Conservation (phyloP, 2,888 invertebrate genomes). For the Patella caerulea region DNA sequence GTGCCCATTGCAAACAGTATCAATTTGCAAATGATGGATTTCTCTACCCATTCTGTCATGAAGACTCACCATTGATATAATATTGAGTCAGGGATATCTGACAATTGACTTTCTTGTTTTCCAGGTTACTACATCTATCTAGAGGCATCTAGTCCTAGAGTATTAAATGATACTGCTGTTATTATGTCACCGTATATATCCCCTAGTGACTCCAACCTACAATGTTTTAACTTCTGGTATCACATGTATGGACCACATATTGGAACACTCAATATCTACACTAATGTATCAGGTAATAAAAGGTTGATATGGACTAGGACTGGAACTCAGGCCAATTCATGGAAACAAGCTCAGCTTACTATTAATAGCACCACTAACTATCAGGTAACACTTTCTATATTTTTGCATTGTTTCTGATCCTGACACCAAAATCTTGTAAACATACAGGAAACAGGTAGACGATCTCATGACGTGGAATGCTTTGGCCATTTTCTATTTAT, state of each 20-base stretch:
- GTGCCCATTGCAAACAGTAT: not conserved
- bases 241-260: slow-evolving; percentile 64
- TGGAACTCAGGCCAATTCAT: slow-evolving; percentile 58
- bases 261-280: slow-evolving; percentile 53
- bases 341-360: slow-evolving; percentile 56
- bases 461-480: too few relatives aligned
- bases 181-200: slow-evolving; percentile 48
- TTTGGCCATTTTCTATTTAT: too few relatives aligned
- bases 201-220: slow-evolving; percentile 43
- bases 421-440: too few relatives aligned
- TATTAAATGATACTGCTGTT: slow-evolving; percentile 78
- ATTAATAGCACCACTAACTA: slow-evolving; percentile 52
- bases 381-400: slow-evolving; percentile 38
- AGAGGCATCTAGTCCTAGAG: slow-evolving; percentile 79
- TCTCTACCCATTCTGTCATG: too few relatives aligned
- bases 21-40: not conserved
- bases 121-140: slow-evolving; percentile 81
- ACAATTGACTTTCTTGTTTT: not conserved
- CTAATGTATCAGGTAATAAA: slow-evolving; percentile 33
- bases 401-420: not conserved
- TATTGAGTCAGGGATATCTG: not conserved
- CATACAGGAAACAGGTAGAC: too few relatives aligned
- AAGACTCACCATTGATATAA: not conserved
- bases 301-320: slow-evolving; percentile 47
- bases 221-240: slow-evolving; percentile 64